phyloP scores from a whole-genome alignment of 2,888 invertebrate species.

The Pterostichus niger region DNA sequence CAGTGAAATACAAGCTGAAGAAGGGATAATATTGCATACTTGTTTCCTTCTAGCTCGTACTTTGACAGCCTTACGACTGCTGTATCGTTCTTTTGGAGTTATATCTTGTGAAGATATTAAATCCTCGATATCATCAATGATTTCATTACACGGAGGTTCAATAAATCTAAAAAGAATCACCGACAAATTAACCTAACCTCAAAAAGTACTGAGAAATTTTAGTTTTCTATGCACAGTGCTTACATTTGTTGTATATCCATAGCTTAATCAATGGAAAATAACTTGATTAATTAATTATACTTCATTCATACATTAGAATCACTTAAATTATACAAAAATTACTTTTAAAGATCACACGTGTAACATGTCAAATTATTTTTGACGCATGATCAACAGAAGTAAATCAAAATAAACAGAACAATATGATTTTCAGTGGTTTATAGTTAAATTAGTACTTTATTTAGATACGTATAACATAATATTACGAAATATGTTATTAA shows the following conservation, averaged over 20 bases:
- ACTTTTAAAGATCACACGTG: neutral
- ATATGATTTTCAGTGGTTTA: too few species aligned
- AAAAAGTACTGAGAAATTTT: neutral
- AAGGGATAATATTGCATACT: slow-evolving; percentile 34
- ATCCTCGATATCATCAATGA: slow-evolving; percentile 92
- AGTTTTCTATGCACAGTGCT: slow-evolving; percentile 1
- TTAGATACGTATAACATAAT: too few species aligned
- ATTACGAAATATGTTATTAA: too few species aligned
- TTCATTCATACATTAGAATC: neutral
- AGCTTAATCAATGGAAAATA: neutral
- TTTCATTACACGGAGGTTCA: slow-evolving; percentile 82
- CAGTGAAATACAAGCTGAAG: neutral
- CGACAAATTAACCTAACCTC: slow-evolving; percentile 13
- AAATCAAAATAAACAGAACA: neutral
- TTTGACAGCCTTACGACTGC: slow-evolving; percentile 84
- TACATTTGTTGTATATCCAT: slow-evolving; percentile 2
- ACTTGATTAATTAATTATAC: neutral
- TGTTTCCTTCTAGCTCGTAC: slow-evolving; percentile 81
- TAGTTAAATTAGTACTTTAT: too few species aligned
- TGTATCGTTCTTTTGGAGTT: slow-evolving; percentile 88
- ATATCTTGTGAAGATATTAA: slow-evolving; percentile 89
- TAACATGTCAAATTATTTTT: neutral
- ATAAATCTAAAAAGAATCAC: slow-evolving; percentile 73
- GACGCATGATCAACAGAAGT: neutral
- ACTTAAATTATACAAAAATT: neutral